Evolutionary conservation across 2,888 invertebrate species (phyloP), one percentile per base, ranked within the genome.

Genomic region (Mythimna loreyi): DNA sequence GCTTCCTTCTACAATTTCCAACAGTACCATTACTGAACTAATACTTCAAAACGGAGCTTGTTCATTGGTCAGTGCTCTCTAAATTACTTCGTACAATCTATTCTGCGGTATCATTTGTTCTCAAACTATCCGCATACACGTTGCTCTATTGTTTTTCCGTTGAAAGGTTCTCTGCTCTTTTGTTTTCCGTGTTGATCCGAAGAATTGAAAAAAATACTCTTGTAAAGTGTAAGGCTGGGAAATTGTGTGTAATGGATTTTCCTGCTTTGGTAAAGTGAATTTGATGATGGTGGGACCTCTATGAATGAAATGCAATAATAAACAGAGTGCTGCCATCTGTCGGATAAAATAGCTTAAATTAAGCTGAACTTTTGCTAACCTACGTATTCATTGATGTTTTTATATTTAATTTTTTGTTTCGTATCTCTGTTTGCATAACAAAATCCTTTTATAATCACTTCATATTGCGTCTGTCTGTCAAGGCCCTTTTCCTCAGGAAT

Each of bases 81-180:
- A 81, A 80, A 83, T 82, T 80, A 80, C 82, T 71, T 56, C 61
- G 75, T 75, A 77, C 71, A 70, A 78, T 78, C 76, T 75, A 77
- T 67, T 73, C 52, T 55, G 78, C 25, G 70, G 75, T 60, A 77
- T 75, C 67, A 73, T 74, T 76, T 75, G 72, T 75, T 73, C 59
- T 58, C 52, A 25, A 55, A 67, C 63, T 77, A 74, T 71, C 66
- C 64, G 36, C 40, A 68, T 62, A 59, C 50, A 63, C 63, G 28
- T 23, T 56, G 7, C 13, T 40, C 62, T 59, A 58, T 81, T 81
- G 72, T 70, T 77, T 76, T 75, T 69, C 50, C 45, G 36, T 52
- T 55, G 52, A 69, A 65, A 67, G 45, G 63, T 56, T 57, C 33
- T 69, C 49, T 60, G 59, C 45, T 66, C 33, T 58, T 64, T 73